A percentile compares a stretch with the other conserved stretches of the same genome.
phyloP scores from a whole-genome alignment of 2,797 vertebrate species.

The Channallabes apus region DNA sequence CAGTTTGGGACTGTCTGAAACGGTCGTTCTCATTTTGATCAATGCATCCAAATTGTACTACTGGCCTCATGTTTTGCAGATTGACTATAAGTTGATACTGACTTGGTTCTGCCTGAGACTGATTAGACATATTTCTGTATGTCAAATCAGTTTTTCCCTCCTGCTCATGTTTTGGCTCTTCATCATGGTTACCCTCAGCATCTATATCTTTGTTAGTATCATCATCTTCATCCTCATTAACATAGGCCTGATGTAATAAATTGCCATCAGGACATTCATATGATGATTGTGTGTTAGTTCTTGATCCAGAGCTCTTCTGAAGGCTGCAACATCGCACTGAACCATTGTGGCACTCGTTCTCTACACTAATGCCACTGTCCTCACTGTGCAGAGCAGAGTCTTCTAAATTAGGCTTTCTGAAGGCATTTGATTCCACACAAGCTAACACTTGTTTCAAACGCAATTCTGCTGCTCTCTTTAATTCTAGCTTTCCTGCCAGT shows the following conservation, averaged over 20 bases:
- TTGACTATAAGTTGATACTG: slow-evolving; percentile 52
- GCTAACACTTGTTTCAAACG: slow-evolving; percentile 72
- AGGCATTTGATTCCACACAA: slow-evolving; percentile 74
- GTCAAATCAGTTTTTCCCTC: slow-evolving; percentile 63
- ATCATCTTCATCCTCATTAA: slow-evolving; percentile 57
- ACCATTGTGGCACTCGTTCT: slow-evolving; percentile 80
- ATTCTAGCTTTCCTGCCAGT: slow-evolving; percentile 75
- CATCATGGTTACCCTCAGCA: slow-evolving; percentile 40
- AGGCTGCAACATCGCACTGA: slow-evolving; percentile 63
- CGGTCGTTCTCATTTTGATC: slow-evolving; percentile 37
- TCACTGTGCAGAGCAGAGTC: slow-evolving; percentile 86
- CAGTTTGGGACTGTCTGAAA: slow-evolving; percentile 52
- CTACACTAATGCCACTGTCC: slow-evolving; percentile 90
- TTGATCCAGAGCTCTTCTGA: slow-evolving; percentile 64
- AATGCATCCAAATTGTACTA: background rate
- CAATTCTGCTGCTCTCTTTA: slow-evolving; percentile 75
- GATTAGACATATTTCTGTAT: slow-evolving; percentile 60
- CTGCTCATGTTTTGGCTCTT: slow-evolving; percentile 58
- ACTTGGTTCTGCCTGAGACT: slow-evolving; percentile 70
- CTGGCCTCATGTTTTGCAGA: slow-evolving; percentile 11
- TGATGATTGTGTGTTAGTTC: slow-evolving; percentile 46
- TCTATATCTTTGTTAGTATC: slow-evolving; percentile 45
- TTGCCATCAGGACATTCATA: slow-evolving; percentile 51
- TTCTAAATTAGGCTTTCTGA: slow-evolving; percentile 65
- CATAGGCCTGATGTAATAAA: slow-evolving; percentile 59